Conservation (phyloP, 2,113 vertebrate species). For the Bubo scandiacus region DNA sequence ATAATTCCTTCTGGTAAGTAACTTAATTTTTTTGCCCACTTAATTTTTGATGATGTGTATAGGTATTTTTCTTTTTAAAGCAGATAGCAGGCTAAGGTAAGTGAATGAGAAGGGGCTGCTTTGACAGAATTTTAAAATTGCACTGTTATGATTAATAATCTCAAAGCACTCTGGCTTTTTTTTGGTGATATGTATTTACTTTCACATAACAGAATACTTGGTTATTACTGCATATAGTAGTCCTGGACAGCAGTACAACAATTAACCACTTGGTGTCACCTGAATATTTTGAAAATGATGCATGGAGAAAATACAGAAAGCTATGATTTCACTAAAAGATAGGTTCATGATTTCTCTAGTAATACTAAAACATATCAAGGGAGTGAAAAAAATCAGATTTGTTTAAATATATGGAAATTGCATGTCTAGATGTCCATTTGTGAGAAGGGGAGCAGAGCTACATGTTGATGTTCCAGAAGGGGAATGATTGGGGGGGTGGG, state of each 20-base stretch:
- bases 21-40: background rate
- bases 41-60: background rate
- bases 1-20: background rate
- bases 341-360: too few species aligned
- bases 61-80: background rate
- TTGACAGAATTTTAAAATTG: background rate
- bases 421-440: background rate
- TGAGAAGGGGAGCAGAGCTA: background rate
- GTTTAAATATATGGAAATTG: background rate
- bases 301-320: background rate
- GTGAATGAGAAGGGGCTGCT: background rate
- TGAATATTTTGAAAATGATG: background rate
- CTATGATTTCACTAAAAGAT: background rate
- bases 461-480: background rate
- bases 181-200: background rate
- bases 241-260: conserved; percentile 12
- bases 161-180: background rate
- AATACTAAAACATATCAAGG: too few species aligned
- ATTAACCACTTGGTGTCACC: conserved; percentile 53
- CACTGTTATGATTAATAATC: background rate
- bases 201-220: background rate
- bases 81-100: background rate
- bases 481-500: background rate
- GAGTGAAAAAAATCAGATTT: background rate
- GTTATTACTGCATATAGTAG: background rate